Evolutionary conservation across 2,888 invertebrate species (phyloP).

Genomic region (Reticulitermes lucifugus): DNA sequence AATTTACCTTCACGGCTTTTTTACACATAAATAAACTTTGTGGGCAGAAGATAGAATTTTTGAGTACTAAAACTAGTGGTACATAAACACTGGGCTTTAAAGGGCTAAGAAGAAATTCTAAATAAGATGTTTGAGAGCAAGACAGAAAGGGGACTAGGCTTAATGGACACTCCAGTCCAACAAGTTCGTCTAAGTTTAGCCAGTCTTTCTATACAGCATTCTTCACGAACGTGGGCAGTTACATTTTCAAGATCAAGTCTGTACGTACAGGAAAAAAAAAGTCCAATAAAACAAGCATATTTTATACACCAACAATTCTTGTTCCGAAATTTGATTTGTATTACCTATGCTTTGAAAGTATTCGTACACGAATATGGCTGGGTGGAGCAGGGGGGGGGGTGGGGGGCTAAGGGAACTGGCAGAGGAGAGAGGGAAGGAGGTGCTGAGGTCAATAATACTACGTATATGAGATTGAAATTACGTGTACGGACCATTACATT

Average conservation of each 20-base stretch:
- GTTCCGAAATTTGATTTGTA: conserved; percentile 36
- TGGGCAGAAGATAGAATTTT: too few species aligned
- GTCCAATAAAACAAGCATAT: not conserved
- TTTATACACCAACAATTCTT: conserved; percentile 6
- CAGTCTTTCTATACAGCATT: not conserved
- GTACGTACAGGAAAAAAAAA: not conserved
- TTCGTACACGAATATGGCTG: not conserved
- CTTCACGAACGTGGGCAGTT: not conserved
- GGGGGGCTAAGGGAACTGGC: not conserved
- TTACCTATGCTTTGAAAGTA: conserved; percentile 29
- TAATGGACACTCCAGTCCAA: conserved; percentile 6
- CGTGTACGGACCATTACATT: conserved; percentile 12
- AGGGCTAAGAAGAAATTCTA: not conserved
- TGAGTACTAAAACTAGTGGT: too few species aligned
- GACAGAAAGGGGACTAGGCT: too few species aligned
- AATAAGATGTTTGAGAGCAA: not conserved
- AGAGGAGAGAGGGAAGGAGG: not conserved
- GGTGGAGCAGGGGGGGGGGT: not conserved
- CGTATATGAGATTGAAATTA: conserved; percentile 23
- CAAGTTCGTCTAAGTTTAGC: not conserved
- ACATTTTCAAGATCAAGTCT: not conserved
- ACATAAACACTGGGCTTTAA: too few species aligned
- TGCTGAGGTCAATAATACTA: conserved; percentile 29
- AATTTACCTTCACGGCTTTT: too few species aligned
- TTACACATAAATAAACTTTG: too few species aligned